Evolutionary conservation across 2,113 vertebrate species (phyloP), one percentile per base, ranked within the genome.

Genomic region (Lathamus discolor): DNA sequence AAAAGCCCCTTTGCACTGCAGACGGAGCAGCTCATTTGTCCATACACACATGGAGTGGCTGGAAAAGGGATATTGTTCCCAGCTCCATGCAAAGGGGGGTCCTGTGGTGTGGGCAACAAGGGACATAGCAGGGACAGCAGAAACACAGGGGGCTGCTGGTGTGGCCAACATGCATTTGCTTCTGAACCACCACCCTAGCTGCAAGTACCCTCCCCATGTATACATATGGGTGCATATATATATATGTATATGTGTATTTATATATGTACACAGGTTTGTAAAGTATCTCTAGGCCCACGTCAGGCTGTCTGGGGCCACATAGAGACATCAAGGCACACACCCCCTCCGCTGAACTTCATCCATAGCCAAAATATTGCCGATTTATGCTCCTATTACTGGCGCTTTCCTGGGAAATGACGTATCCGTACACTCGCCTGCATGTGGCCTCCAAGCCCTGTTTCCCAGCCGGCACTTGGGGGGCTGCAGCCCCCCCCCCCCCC

Each of bases 101-200:
- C 57, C 33, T n/a, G 13, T 59, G 20, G 57, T 24, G 57, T 14
- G 6, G 57, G 33, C 9, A 59, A 59, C 57, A 35, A 13, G 33
- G 57, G 22, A 22, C 13, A 59, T 35, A 10, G 29, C 25, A 27
- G 7, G 10, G 33, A 16, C 57, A 11, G 33, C 25, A 31, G 6
- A 11, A 15, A 6, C 46, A 3, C 1, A 0, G 33, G 9, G 20
- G 15, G 1, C 22, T n/a, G 6, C 1, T 2, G 31, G 43, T 3
- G 86, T 2, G 4, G 3, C 20, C 16, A 9, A n/a, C 49, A 2
- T 0, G 3, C 2, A 0, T 62, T 22, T 23, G 11, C 9, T 23
- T 4, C 1, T 0, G 33, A 44, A 2, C 18, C 24, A 5, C 12
- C 63, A 9, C 20, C 31, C 46, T 17, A 49, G 6, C 51, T 8